Base-by-base conservation (phyloP, 2,888 invertebrate species). In the Scrobipalpa costella region DNA sequence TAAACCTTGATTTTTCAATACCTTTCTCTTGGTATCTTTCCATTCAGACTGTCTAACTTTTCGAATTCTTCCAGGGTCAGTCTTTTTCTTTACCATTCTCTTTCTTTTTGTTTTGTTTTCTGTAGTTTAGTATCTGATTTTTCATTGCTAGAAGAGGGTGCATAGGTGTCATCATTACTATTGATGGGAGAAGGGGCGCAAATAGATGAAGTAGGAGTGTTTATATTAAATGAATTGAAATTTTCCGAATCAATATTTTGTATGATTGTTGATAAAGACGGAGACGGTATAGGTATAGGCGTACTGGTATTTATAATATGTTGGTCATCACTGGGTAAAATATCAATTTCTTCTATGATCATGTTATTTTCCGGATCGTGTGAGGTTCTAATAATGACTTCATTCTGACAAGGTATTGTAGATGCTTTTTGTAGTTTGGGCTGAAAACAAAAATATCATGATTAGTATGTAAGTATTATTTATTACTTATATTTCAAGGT, bases 161-260 rank as follows among this genome's bases (percentile, higher is more conserved):
- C 44, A 47, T 47, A 47, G 2, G 44, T 47, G 15, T n/a, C 44
- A 15, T 47, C 44, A 47, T 15, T n/a, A n/a, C n/a, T n/a, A n/a
- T n/a, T 47, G 44, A 11, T 11, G 2, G 44, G 7, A 5, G 13
- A 6, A 47, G 7, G 11, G 44, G 44, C 44, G 44, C 44, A 47
- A 47, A 59, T 59, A 21, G 44, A 59, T 40, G 59, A 34, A 7
- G 21, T 27, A n/a, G n/a, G 44, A 47, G 44, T 47, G 7, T 5
- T 11, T 36, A 47, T 47, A 15, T 47, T 7, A 11, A 59, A 44
- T 1, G 27, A 59, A 59, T n/a, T 59, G 17, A 59, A 38, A 59
- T 59, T 59, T 40, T 40, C 44, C 19, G 59, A 27, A 17, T 40
- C 59, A 9, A 59, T 59, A 44, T 59, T 38, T 34, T 13, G 59